A percentile compares a stretch with the other conserved stretches of the same genome.
These are phyloP conservation scores for Drosophila neocordata DNA, from an alignment of 1,140 invertebrate species.

Conservation along the genomic window DNA sequence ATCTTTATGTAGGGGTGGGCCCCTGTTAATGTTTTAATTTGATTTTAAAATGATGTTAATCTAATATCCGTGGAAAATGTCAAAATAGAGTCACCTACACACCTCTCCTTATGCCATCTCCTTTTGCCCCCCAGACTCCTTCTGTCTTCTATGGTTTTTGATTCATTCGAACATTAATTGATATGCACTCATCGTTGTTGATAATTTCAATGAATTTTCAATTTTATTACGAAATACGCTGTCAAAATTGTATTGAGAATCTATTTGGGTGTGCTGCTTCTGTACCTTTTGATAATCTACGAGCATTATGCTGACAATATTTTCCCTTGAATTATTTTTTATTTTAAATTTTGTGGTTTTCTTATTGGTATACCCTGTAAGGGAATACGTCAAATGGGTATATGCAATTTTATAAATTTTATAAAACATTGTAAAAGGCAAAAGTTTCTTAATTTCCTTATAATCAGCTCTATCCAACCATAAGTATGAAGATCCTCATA, in stretches of 20 bases:
- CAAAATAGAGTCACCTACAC: conserved; percentile 70
- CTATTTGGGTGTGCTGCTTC: conserved; percentile 43
- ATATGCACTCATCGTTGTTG: conserved; percentile 75
- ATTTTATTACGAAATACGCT: conserved; percentile 77
- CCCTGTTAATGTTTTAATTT: conserved; percentile 80
- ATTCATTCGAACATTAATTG: conserved; percentile 56
- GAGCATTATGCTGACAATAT: conserved; percentile 76
- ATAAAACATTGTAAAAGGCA: too few relatives aligned
- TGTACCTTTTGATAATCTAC: conserved; percentile 54
- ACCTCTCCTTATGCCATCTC: conserved; percentile 14
- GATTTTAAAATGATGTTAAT: conserved; percentile 82
- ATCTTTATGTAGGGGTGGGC: conserved; percentile 56
- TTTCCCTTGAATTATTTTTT: conserved; percentile 68
- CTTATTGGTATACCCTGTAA: neutral
- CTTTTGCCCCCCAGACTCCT: neutral
- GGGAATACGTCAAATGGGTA: neutral
- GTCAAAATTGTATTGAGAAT: conserved; percentile 72
- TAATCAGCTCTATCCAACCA: too few relatives aligned
- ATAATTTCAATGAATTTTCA: conserved; percentile 80
- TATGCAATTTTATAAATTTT: neutral
- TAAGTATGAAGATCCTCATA: too few relatives aligned
- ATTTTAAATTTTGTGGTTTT: conserved; percentile 35
- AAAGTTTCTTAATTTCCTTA: neutral
- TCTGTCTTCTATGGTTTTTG: conserved; percentile 53
- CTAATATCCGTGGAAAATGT: conserved; percentile 83